Conservation (phyloP, 92 coral and sea anemone genomes). For the Porites evermanni region DNA sequence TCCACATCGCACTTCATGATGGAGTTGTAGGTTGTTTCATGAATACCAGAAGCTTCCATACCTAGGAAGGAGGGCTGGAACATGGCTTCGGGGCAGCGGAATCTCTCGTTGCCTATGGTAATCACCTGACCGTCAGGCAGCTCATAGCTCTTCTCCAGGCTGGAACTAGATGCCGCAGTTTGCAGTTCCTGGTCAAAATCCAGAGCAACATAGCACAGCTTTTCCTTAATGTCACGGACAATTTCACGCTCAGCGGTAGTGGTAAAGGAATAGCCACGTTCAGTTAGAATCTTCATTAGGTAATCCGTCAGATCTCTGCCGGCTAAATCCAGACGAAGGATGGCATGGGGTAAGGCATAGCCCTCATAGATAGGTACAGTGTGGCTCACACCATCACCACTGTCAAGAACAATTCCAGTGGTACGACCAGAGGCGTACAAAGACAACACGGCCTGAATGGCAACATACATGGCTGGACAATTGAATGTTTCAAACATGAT, state of each 20-base stretch:
- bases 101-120: slow-evolving; percentile 97
- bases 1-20: slow-evolving; percentile 99
- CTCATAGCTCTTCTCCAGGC: slow-evolving; percentile 97
- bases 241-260: slow-evolving; percentile 93
- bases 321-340: slow-evolving; percentile 92
- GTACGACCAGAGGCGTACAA: slow-evolving; percentile 99
- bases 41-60: slow-evolving; percentile 95
- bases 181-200: slow-evolving; percentile 98
- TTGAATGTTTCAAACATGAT: slow-evolving; percentile 98
- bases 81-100: slow-evolving; percentile 96
- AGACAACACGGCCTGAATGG: slow-evolving; percentile 95
- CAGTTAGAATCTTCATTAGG: slow-evolving; percentile 96
- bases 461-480: slow-evolving; percentile 95
- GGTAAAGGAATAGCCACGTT: slow-evolving; percentile 95
- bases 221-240: slow-evolving; percentile 96
- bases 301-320: slow-evolving; percentile 94
- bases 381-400: slow-evolving; percentile 98
- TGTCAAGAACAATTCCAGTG: slow-evolving; percentile 94
- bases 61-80: slow-evolving; percentile 97
- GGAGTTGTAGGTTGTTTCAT: slow-evolving; percentile 97
- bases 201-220: slow-evolving; percentile 92
- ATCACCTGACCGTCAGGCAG: slow-evolving; percentile 97
- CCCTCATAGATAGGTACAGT: slow-evolving; percentile 98
- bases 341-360: slow-evolving; percentile 91
- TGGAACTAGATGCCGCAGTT: slow-evolving; percentile 97